Evolutionary conservation across 2,888 invertebrate genomes (phyloP), one percentile per base, ranked within the genome.

Genomic region (Monoplex corrugatus): DNA sequence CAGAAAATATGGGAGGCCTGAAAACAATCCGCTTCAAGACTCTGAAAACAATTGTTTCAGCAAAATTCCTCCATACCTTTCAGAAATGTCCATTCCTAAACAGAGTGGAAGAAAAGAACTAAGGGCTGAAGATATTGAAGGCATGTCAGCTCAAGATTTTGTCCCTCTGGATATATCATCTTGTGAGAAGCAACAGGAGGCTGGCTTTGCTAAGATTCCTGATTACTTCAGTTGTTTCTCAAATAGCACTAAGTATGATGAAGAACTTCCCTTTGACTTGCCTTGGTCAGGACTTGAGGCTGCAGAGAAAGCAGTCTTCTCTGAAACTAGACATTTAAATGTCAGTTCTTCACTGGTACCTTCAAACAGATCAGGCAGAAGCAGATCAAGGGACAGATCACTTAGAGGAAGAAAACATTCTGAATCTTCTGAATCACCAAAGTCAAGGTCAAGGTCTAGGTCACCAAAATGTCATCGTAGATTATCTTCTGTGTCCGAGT

Each of bases 61-160:
- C 91, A 95, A 95, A 90, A 90, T 95, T 86, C 95, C 95, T 8
- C 92, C 93, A 10, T 95, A 95, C 88, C 95, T 91, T 89, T 95
- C 95, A 19, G 94, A 94, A 32, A 91, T 95, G 40, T 93, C 95
- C 6, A 92, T 93, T 50, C 93, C 95, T 16, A 89, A 89, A 23
- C 93, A 94, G 89, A 92, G 92, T 38, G 91, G 90, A 1, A 92
- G 90, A 90, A 92, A 92, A 86, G 91, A 92, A 82, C 90, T 91
- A 86, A 90, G 23, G 8, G 43, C 86, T 0, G 89, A 83, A 10
- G 86, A 68, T 8, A 38, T 68, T 32, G 80, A 45, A 38, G 89
- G 78, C 1, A 82, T 89, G 44, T 38, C 80, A n/a, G 43, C 75
- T 35, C 35, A 45, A 45, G 93, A 93, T 87, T 91, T 89, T 80